Evolutionary conservation across 2,113 vertebrate species (phyloP).

Genomic region (Vanacampus margaritifer): DNA sequence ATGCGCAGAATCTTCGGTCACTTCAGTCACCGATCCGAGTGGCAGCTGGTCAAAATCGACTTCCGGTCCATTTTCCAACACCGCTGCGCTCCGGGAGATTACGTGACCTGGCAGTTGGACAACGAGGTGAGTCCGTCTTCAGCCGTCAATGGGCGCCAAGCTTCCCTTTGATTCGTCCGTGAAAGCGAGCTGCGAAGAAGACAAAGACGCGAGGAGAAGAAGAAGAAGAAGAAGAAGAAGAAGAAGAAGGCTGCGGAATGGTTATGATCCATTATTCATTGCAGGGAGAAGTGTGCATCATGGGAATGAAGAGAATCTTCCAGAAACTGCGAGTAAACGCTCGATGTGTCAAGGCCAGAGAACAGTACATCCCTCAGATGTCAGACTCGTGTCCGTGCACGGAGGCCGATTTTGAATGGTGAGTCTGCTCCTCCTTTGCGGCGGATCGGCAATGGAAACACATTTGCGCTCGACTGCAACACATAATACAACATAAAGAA

Average conservation of each 20-base stretch:
- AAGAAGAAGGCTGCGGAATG: constrained; percentile 34
- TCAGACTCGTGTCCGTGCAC: constrained; percentile 89
- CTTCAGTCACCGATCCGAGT: constrained; percentile 91
- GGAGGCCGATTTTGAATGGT: constrained; percentile 93
- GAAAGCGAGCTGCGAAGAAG: constrained; percentile 26
- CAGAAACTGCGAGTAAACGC: constrained; percentile 84
- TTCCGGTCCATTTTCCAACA: constrained; percentile 87
- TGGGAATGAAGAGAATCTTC: constrained; percentile 90
- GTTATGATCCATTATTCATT: constrained; percentile 63
- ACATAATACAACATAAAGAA: neutral
- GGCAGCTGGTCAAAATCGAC: constrained; percentile 93
- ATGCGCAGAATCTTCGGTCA: constrained; percentile 85
- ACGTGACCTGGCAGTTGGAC: constrained; percentile 85
- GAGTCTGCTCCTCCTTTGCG: constrained; percentile 56
- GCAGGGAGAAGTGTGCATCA: constrained; percentile 91
- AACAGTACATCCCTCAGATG: constrained; percentile 82
- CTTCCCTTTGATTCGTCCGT: constrained; percentile 34
- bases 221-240: neutral
- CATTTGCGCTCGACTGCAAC: constrained; percentile 27
- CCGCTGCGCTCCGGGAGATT: constrained; percentile 81
- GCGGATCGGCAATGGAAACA: constrained; percentile 42
- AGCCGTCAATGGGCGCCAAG: neutral
- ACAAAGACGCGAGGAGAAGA: neutral
- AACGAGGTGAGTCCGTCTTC: constrained; percentile 74
- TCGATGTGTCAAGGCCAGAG: constrained; percentile 87